Base-by-base conservation (phyloP, 2,113 vertebrate genomes). In the Microcebus jonahi region DNA sequence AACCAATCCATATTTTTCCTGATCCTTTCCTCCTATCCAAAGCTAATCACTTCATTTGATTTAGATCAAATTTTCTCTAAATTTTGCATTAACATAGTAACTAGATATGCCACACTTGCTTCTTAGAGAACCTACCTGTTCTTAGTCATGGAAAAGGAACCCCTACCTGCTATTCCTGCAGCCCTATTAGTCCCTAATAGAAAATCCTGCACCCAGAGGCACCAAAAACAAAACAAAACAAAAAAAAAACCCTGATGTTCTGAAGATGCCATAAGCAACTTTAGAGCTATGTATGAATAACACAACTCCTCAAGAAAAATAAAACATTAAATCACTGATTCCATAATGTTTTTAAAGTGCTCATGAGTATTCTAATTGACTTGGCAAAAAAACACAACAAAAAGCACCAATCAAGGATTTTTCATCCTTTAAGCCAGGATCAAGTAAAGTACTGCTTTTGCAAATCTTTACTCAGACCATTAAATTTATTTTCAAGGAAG, bases 311-410 rank as follows among this genome's bases (percentile, higher is more conserved):
- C 88, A 75, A 88, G 23, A 87, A 91, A 77, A 93, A 63, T 6
- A 85, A 92, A 92, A 91, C 20, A 23, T 91, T 65, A 94, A 91
- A 91, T 4, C n/a, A 59, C 31, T 34, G 5, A 76, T 91, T 86
- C 83, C 39, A 67, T 61, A 25, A 61, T 31, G 21, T 59, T 95
- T 75, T 83, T 36, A 42, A 94, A 88, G 31, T 59, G 73, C 6
- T 81, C 34, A 50, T 59, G 55, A 76, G 20, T 76, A 91, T 68
- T 87, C 25, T 79, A 86, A 81, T 13, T n/a, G 57, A 88, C 34
- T 70, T 75, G 7, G 29, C 5, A 36, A 36, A 27, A 67, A 36
- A 75, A 79, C 50, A 77, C 1, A 73, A 20, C 9, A n/a, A 36
- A 11, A 4, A 27, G 20, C 8, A 91, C 27, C 34, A 70, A 63